Evolutionary conservation across 2,888 invertebrate genomes (phyloP), one percentile per base, ranked within the genome.

Genomic region (Metacarcinus magister): DNA sequence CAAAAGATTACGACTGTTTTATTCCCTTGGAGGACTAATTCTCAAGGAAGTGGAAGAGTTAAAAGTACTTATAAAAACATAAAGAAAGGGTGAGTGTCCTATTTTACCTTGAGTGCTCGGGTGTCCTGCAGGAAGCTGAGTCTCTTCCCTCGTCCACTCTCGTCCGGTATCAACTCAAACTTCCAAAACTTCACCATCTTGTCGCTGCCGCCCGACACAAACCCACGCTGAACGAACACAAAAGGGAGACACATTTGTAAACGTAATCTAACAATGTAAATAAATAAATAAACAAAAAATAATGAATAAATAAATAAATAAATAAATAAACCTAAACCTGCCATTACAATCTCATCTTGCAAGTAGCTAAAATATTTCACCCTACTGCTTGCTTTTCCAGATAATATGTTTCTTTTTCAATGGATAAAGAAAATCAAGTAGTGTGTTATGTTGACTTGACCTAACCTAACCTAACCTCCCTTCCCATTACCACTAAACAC

Each of bases 131-230:
- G 82, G 87, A 96, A 96, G 75, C 96, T 95, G 39, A 99, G 97
- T 44, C 96, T 93, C 75, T 94, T 96, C 10, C 95, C 96, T n/a
- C 99, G 97, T 0, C 99, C 98, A 75, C 96, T 96, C 96, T 96
- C 97, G 97, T 98, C 98, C 23, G 98, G 98, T 89, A 99, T 98
- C 23, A 99, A 98, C 97, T 99, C 99, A 97, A 99, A 99, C 96
- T 98, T 98, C 99, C 99, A 99, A 97, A 99, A 98, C 97, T 99
- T 99, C 0, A 99, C 98, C 0, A 98, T 98, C 75, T 96, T 94
- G 91, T 97, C 97, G 44, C 97, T 97, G 39, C 96, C 97, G 0
- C 99, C 99, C 2, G 99, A 98, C 13, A 98, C 98, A 97, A 99
- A 98, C 0, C 99, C 99, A 97, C 98, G 98, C 98, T 98, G 97